These are phyloP conservation scores for Xylocampa areola DNA, from an alignment of 2,888 invertebrate genomes.

Conservation along the genomic window DNA sequence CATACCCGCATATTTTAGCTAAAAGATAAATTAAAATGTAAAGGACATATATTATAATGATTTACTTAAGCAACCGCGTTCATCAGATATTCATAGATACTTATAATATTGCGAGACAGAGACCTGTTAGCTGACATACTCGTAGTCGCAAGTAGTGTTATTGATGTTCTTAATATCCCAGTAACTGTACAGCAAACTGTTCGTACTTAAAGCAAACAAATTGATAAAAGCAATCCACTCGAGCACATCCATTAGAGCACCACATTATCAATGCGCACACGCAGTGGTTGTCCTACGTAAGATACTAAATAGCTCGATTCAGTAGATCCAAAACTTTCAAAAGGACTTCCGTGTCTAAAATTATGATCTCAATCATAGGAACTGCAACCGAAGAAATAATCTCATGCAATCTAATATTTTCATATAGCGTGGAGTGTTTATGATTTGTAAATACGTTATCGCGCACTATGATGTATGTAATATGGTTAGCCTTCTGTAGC, in stretches of 20 bases:
- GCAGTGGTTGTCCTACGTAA: slow-evolving; percentile 20
- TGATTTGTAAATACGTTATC: too few relatives aligned
- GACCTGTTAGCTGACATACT: background rate
- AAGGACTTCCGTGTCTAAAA: too few relatives aligned
- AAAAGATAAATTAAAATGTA: too few relatives aligned
- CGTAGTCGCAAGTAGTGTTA: background rate
- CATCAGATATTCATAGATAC: background rate
- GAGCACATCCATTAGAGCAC: slow-evolving; percentile 32
- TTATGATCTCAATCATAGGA: background rate
- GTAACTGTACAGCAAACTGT: slow-evolving; percentile 17
- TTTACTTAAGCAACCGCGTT: too few relatives aligned
- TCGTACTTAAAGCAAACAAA: slow-evolving; percentile 34
- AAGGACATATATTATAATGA: too few relatives aligned
- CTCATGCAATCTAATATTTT: background rate
- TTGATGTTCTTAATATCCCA: slow-evolving; percentile 10
- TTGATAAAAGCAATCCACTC: slow-evolving; percentile 38
- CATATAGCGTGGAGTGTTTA: too few relatives aligned
- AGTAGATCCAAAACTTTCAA: slow-evolving; percentile 11
- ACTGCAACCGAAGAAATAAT: too few relatives aligned
- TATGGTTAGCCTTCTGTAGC: slow-evolving; percentile 8
- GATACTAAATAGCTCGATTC: background rate
- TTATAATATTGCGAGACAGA: background rate
- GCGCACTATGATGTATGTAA: background rate
- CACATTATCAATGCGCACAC: slow-evolving; percentile 34
- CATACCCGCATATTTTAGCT: too few relatives aligned